A percentile compares a stretch with the other conserved stretches of the same genome.
Conservation (phyloP, 2,888 invertebrate species). For the Zygogramma bicolorata region DNA sequence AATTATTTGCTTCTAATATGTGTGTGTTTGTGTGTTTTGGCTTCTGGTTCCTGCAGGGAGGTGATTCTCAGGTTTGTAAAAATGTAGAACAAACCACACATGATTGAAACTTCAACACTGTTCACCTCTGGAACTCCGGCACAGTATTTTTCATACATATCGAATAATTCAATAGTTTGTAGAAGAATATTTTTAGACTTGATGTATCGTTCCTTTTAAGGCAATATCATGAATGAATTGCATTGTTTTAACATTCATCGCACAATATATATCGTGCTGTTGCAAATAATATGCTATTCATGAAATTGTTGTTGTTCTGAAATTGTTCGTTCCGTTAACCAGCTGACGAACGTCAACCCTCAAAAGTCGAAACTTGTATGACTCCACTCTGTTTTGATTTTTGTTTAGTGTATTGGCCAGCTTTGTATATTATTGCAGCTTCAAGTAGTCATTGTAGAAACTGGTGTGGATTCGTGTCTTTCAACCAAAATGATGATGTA, state of each 20-base stretch:
- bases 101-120: neutral
- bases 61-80: slow-evolving; percentile 62
- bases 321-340: too few relatives aligned
- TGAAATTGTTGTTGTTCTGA: too few relatives aligned
- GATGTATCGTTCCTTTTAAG: too few relatives aligned
- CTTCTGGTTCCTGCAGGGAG: slow-evolving; percentile 62
- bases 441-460: neutral
- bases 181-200: too few relatives aligned
- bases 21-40: slow-evolving; percentile 59
- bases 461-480: neutral
- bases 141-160: neutral
- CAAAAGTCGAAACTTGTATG: too few relatives aligned
- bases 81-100: slow-evolving; percentile 42
- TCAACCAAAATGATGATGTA: neutral
- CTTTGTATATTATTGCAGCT: neutral
- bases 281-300: too few relatives aligned
- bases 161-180: neutral
- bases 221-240: too few relatives aligned
- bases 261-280: too few relatives aligned
- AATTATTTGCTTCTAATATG: slow-evolving; percentile 49
- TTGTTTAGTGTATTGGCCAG: neutral
- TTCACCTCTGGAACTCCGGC: neutral
- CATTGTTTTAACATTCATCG: too few relatives aligned
- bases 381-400: too few relatives aligned
- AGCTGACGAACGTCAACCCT: too few relatives aligned